Evolutionary conservation across 2,888 invertebrate species (phyloP).

Genomic region (Agrotis clavis): DNA sequence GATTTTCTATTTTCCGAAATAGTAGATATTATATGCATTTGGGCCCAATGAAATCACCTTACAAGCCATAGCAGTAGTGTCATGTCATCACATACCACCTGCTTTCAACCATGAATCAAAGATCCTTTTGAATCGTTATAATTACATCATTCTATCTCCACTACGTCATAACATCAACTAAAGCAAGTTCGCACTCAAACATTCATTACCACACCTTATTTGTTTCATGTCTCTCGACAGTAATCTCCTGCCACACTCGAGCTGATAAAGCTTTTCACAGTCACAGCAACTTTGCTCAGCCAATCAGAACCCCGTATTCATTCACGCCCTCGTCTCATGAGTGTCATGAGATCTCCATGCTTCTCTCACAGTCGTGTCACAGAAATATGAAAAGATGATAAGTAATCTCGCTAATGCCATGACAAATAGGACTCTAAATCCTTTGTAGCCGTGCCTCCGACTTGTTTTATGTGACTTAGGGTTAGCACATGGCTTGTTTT

Average conservation of each 20-base stretch:
- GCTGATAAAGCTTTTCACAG: conserved; percentile 47
- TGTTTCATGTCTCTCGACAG: conserved; percentile 34
- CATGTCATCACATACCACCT: no score
- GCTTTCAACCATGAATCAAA: no score
- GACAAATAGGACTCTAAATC: conserved; percentile 75
- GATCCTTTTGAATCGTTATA: background rate
- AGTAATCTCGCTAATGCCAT: conserved; percentile 73
- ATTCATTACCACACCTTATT: conserved; percentile 19
- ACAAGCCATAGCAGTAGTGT: no score
- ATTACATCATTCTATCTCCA: background rate
- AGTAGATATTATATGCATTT: no score
- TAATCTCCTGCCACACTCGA: conserved; percentile 57
- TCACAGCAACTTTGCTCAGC: conserved; percentile 61
- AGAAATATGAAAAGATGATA: conserved; percentile 67
- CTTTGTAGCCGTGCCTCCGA: conserved; percentile 78
- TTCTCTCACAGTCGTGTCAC: conserved; percentile 71
- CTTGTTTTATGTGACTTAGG: conserved; percentile 41
- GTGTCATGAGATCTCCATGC: conserved; percentile 78
- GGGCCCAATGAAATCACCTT: no score
- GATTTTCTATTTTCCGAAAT: no score
- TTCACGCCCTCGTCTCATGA: conserved; percentile 86
- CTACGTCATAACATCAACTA: background rate
- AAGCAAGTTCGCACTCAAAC: conserved; percentile 8
- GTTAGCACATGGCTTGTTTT: conserved; percentile 40
- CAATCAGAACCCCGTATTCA: conserved; percentile 72